Percentiles rank a stretch among this genome's conserved stretches.
phyloP scores from a whole-genome alignment of 2,797 vertebrate genomes.

The Hemitrygon akajei region DNA sequence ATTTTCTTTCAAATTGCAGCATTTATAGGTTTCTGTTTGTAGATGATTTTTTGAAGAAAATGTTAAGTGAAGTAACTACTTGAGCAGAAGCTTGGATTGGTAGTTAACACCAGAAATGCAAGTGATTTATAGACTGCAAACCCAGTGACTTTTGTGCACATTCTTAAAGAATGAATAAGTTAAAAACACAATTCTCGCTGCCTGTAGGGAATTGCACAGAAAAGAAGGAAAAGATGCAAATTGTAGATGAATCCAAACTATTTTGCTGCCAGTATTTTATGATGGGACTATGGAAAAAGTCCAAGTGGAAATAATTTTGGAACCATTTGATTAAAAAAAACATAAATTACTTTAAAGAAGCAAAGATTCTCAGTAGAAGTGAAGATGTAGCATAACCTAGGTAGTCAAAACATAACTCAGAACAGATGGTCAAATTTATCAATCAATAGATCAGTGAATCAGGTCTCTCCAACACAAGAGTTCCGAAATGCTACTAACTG shows the following conservation, averaged over 20 bases:
- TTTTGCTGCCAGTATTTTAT: not conserved
- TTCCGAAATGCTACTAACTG: too few relatives aligned
- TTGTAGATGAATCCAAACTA: not conserved
- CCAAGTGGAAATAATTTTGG: not conserved
- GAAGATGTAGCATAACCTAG: not conserved
- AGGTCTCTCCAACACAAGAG: too few relatives aligned
- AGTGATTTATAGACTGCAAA: not conserved
- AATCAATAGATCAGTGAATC: not conserved
- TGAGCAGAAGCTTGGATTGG: not conserved
- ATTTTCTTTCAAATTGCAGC: too few relatives aligned
- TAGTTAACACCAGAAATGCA: not conserved
- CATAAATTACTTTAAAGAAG: not conserved
- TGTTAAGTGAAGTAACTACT: not conserved
- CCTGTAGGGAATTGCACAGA: not conserved
- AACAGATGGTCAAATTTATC: not conserved
- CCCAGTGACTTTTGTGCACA: not conserved
- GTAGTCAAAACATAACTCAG: not conserved
- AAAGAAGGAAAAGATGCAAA: not conserved
- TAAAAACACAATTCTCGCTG: not conserved
- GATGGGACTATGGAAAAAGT: too few relatives aligned
- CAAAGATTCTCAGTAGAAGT: not conserved
- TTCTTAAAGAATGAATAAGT: not conserved
- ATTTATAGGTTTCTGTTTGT: too few relatives aligned
- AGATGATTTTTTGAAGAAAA: not conserved
- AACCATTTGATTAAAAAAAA: not conserved